A percentile compares a stretch with the other conserved stretches of the same genome.
Evolutionary conservation across 2,113 vertebrate species (phyloP).

Genomic region (Labeo rohita): DNA sequence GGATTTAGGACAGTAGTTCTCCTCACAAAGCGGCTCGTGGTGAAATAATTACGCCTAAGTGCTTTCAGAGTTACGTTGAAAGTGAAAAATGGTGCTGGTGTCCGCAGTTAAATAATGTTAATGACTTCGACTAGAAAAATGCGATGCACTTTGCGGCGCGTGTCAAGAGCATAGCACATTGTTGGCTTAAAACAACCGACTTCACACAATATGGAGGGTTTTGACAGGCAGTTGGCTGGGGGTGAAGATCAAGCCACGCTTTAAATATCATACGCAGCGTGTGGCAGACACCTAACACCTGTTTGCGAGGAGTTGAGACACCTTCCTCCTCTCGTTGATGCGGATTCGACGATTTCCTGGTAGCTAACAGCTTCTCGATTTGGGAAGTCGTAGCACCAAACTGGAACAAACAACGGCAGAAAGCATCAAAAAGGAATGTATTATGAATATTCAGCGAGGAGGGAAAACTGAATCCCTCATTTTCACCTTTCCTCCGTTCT

Average conservation of each 20-base stretch:
- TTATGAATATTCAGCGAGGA: slow-evolving; percentile 82
- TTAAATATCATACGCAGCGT: slow-evolving; percentile 58
- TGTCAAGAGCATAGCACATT: slow-evolving; percentile 48
- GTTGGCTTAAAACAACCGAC: slow-evolving; percentile 48
- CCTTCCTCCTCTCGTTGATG: slow-evolving; percentile 62
- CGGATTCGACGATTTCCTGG: slow-evolving; percentile 70
- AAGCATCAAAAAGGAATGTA: slow-evolving; percentile 77
- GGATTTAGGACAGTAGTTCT: slow-evolving; percentile 67
- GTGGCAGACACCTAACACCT: slow-evolving; percentile 67
- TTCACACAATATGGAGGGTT: slow-evolving; percentile 51
- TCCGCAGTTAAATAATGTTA: slow-evolving; percentile 49
- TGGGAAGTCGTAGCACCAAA: slow-evolving; percentile 69
- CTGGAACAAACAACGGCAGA: slow-evolving; percentile 77
- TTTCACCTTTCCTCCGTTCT: slow-evolving; percentile 78
- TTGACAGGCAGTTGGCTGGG: slow-evolving; percentile 45
- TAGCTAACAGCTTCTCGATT: slow-evolving; percentile 73
- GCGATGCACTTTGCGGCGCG: slow-evolving; percentile 31
- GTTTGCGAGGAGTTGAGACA: slow-evolving; percentile 55
- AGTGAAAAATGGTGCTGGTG: slow-evolving; percentile 67
- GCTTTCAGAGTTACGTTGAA: slow-evolving; percentile 69
- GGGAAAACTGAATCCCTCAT: slow-evolving; percentile 76
- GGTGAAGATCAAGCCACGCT: slow-evolving; percentile 61
- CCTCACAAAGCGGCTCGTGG: slow-evolving; percentile 70
- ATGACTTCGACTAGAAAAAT: slow-evolving; percentile 46
- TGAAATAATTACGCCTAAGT: slow-evolving; percentile 78